phyloP scores from a whole-genome alignment of 2,113 vertebrate genomes.

The Erythrocercus mccallii region DNA sequence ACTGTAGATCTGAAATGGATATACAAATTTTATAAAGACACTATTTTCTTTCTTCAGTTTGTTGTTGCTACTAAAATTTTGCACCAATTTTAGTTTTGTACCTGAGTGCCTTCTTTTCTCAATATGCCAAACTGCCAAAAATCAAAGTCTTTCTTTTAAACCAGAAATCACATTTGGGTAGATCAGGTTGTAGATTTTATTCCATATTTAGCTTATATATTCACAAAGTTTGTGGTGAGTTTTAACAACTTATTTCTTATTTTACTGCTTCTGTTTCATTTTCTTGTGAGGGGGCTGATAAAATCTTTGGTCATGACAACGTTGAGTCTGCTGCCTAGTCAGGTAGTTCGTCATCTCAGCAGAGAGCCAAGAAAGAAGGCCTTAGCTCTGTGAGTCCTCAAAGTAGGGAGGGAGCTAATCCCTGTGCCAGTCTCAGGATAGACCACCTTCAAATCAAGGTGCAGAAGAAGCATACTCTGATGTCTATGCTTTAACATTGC shows the following conservation, averaged over 20 bases:
- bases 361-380: not conserved
- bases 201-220: not conserved
- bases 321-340: rapidly evolving
- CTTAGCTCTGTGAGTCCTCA: not conserved
- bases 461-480: not conserved
- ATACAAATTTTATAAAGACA: not conserved
- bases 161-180: not conserved
- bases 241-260: not conserved
- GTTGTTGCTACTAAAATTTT: not conserved
- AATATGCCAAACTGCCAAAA: not conserved
- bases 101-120: not conserved
- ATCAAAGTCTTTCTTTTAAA: not conserved
- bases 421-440: not conserved
- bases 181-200: not conserved
- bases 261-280: not conserved
- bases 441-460: not conserved
- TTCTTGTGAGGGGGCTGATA: not conserved
- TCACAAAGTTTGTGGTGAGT: not conserved
- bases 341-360: not conserved
- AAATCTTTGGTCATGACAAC: not conserved
- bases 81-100: not conserved
- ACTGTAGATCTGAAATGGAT: not conserved
- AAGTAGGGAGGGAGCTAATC: not conserved
- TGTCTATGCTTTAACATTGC: not conserved
- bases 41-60: not conserved